phyloP scores from a whole-genome alignment of 2,797 vertebrate genomes.

The Acomys russatus region DNA sequence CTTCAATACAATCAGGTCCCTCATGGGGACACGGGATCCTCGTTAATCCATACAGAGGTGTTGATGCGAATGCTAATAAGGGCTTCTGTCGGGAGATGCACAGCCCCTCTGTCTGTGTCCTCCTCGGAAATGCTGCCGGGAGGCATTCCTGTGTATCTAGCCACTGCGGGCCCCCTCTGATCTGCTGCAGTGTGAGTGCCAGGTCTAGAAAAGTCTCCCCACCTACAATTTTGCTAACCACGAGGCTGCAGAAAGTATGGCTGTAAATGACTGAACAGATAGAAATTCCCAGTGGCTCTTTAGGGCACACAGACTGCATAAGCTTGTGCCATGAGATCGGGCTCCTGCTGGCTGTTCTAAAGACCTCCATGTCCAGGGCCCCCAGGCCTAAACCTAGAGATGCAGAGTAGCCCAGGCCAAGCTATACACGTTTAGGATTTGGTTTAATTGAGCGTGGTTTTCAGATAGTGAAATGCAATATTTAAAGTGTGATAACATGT shows the following conservation, averaged over 20 bases:
- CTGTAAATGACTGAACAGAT: not conserved
- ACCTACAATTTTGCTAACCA: not conserved
- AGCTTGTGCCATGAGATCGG: not conserved
- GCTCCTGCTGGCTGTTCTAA: not conserved
- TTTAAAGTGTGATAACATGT: too few relatives aligned
- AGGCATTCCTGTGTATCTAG: fast-evolving
- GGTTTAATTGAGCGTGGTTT: not conserved
- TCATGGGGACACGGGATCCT: not conserved
- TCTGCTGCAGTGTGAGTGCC: not conserved
- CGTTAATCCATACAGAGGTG: not conserved
- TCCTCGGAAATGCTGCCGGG: not conserved
- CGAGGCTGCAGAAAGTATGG: not conserved
- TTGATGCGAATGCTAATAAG: not conserved
- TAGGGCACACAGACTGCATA: too few relatives aligned
- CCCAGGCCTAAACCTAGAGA: not conserved
- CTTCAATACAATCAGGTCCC: not conserved
- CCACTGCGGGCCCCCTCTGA: fast-evolving
- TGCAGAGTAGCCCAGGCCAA: not conserved
- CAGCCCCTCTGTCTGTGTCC: not conserved
- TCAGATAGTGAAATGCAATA: not conserved
- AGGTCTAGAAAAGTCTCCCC: not conserved
- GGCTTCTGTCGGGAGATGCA: not conserved
- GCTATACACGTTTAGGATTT: not conserved
- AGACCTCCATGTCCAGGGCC: fast-evolving
- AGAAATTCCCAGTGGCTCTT: fast-evolving